Base-by-base conservation (phyloP, 2,113 vertebrate species). In the Mirounga angustirostris region DNA sequence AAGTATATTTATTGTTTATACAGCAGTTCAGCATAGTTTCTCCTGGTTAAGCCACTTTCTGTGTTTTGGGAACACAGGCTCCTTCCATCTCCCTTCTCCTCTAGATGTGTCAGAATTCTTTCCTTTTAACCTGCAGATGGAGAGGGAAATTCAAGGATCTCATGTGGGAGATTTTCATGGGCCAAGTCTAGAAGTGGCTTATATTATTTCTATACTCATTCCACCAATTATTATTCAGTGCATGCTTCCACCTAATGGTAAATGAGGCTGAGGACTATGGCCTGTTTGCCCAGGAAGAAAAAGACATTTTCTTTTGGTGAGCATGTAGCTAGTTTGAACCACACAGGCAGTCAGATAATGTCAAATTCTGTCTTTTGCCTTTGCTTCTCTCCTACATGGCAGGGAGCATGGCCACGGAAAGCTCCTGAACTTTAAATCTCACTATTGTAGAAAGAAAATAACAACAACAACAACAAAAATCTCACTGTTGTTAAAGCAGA, bases 251-350 rank as follows among this genome's bases (percentile, higher is more conserved):
- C n/a, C n/a, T 86, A 61, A 74, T 43, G 63, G 61, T 61, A 92
- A 97, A 86, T 21, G 63, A 74, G n/a, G 21, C 71, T 86, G 69
- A 82, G 61, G 87, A 92, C 92, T 91, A 71, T 56, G 58, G 16
- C 11, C 12, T 96, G 8, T 67, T 54, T 91, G 19, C 14, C 13
- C 10, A 54, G 54, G 19, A 95, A 91, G 76, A 43, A 85, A 58
- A 79, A 61, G 56, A 86, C 81, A 56, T 58, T 90, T 94, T 65
- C 28, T 65, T 6, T 65, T 67, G 26, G 21, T 59, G 74, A 83
- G 13, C 50, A 80, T 28, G 14, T 89, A 30, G 54, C 56, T 67
- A 26, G 13, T 91, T 86, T 80, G 46, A 93, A 65, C 16, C 36
- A 95, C 4, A 59, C 14, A 58, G 30, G 52, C 5, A 90, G 28